Evolutionary conservation across 2,797 vertebrate species (phyloP), one percentile per base, ranked within the genome.

Genomic region (Coregonus sp.): DNA sequence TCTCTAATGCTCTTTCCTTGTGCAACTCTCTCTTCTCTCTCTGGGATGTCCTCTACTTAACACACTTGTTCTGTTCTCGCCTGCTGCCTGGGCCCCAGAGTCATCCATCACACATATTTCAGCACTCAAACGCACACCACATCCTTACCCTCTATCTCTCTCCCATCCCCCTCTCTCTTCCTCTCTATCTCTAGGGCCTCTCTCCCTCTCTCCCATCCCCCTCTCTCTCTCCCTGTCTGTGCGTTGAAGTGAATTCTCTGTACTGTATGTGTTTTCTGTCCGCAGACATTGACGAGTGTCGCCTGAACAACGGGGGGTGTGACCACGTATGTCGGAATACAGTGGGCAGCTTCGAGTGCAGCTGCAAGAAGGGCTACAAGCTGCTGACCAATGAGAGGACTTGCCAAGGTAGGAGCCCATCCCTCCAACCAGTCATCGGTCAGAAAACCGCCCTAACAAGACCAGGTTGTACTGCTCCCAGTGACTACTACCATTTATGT

Each of bases 351-450:
- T 99, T 99, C 0, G 97, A 99, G 85, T 99, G 98, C 95, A 98
- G 97, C 94, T 99, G 97, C 93, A 98, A 95, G 93, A 99, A 99
- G 83, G 98, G 98, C 81, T 99, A 98, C 93, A 99, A 99, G 86
- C 94, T 99, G 79, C 95, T 99, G 89, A 98, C 98, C 92, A 99
- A 99, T 3, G 97, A 99, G 87, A 95, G 97, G 84, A 98, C 95
- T 54, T 99, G 98, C 87, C 97, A 98, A 95, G 98, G 98, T 98
- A 87, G 92, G 88, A 25, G 4, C 15, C 9, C 9, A 3, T 29
- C 29, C 4, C 29, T 50, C 50, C 40, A 75, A 66, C n/a, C 12
- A 14, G 37, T 68, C 66, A 35, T 4, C 31, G 6, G 14, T 68
- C 31, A 35, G 66, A 35, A 33, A 63, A 63, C 4, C 25, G 20